These are phyloP conservation scores for Caenorhabditis plicata DNA, from an alignment of 2,888 invertebrate genomes.

Conservation along the genomic window DNA sequence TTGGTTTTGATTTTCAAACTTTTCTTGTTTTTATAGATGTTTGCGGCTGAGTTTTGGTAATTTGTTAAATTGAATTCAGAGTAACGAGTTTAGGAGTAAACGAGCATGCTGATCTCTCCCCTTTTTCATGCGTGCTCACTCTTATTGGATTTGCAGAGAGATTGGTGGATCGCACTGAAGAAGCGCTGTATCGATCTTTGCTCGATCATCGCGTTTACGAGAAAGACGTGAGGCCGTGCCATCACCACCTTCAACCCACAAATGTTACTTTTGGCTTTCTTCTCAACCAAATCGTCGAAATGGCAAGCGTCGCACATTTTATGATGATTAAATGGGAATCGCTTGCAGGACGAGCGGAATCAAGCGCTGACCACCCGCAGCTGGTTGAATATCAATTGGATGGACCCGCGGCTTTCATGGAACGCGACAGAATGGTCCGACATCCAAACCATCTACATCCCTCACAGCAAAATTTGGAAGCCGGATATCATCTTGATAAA, in stretches of 20 bases:
- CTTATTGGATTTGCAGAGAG: constrained; percentile 31
- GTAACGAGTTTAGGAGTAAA: no score
- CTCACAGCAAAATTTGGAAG: constrained; percentile 61
- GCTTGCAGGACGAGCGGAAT: constrained; percentile 63
- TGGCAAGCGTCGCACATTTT: constrained; percentile 69
- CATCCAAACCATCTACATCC: constrained; percentile 63
- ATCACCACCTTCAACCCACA: constrained; percentile 77
- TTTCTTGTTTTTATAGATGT: no score
- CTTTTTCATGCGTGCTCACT: no score
- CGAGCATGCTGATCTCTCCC: no score
- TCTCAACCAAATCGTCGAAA: constrained; percentile 82
- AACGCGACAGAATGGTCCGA: constrained; percentile 55
- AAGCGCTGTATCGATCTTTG: constrained; percentile 54
- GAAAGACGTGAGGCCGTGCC: constrained; percentile 76
- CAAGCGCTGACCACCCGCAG: constrained; percentile 63
- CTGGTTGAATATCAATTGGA: constrained; percentile 65
- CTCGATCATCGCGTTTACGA: constrained; percentile 72
- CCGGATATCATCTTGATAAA: constrained; percentile 64
- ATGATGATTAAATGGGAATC: background rate
- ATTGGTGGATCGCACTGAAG: constrained; percentile 59
- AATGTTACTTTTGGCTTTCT: constrained; percentile 81
- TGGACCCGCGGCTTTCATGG: constrained; percentile 52
- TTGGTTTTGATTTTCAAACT: no score
- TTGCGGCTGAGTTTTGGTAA: no score
- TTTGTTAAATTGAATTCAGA: no score